A percentile compares a stretch with the other conserved stretches of the same genome.
Conservation (phyloP, 2,113 vertebrate genomes). For the Rhombomys opimus region DNA sequence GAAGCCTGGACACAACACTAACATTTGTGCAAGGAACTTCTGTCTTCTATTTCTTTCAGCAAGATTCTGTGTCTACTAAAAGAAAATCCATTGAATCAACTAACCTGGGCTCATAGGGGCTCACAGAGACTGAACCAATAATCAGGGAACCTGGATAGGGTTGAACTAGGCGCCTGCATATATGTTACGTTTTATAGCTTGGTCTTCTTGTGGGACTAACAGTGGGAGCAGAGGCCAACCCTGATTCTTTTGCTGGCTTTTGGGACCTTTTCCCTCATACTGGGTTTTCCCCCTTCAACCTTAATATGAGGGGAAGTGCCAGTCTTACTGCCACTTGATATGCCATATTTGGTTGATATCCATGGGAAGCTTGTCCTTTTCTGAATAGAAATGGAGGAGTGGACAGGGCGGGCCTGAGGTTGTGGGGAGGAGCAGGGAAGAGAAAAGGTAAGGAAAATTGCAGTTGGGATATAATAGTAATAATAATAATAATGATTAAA, state of each 20-base stretch:
- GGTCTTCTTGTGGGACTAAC: neutral
- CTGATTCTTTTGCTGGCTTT: neutral
- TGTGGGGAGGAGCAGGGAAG: neutral
- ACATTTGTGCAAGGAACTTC: neutral
- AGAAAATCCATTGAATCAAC: neutral
- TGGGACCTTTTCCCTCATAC: neutral
- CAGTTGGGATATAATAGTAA: neutral
- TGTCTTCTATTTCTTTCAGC: constrained; percentile 24
- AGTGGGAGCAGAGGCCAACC: neutral
- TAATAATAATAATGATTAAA: neutral
- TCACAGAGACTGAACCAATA: neutral
- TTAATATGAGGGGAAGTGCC: neutral
- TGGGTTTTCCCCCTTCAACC: neutral
- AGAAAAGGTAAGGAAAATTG: neutral
- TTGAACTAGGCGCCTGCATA: neutral
- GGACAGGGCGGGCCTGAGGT: neutral
- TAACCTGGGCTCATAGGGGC: neutral
- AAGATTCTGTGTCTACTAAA: constrained; percentile 10
- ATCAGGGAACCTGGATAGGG: neutral
- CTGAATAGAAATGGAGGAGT: neutral
- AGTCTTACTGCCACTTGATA: neutral
- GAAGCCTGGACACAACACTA: constrained; percentile 35
- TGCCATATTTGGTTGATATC: neutral
- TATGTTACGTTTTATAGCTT: neutral
- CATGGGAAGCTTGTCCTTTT: neutral